These are phyloP conservation scores for Eubasilissa regina DNA, from an alignment of 1,140 invertebrate genomes.

Conservation along the genomic window DNA sequence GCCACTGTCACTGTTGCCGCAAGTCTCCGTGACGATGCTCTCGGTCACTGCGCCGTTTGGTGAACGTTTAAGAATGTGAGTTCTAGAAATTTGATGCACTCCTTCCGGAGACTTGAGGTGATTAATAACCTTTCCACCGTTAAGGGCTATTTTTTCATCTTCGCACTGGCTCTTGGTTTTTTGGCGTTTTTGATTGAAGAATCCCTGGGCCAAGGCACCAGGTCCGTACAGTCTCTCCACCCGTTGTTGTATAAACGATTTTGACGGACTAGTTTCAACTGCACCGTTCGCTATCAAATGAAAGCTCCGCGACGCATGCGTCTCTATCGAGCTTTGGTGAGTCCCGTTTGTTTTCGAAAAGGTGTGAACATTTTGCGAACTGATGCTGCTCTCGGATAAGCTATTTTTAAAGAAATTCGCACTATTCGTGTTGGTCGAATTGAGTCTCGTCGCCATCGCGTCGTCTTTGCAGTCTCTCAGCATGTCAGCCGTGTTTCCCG, in stretches of 20 bases:
- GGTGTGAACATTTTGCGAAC: constrained; percentile 64
- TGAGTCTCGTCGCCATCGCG: constrained; percentile 54
- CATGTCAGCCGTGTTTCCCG: constrained; percentile 58
- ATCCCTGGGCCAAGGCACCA: constrained; percentile 86
- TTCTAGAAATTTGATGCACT: constrained; percentile 26
- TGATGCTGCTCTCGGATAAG: constrained; percentile 70
- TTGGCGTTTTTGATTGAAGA: constrained; percentile 79
- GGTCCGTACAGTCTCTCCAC: constrained; percentile 91
- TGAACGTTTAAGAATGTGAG: constrained; percentile 57
- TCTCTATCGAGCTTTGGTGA: constrained; percentile 63
- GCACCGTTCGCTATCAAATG: constrained; percentile 53
- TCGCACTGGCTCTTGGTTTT: constrained; percentile 67
- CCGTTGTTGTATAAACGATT: constrained; percentile 90
- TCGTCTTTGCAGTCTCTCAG: constrained; percentile 67
- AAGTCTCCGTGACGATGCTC: constrained; percentile 25
- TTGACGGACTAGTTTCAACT: constrained; percentile 73
- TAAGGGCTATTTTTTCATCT: constrained; percentile 62
- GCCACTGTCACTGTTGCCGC: constrained; percentile 37
- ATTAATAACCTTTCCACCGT: constrained; percentile 20
- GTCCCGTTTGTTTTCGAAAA: constrained; percentile 67
- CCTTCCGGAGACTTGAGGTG: constrained; percentile 41
- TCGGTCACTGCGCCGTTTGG: constrained; percentile 62
- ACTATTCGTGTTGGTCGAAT: constrained; percentile 21
- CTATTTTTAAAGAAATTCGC: constrained; percentile 66
- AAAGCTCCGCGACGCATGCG: constrained; percentile 52